Base-by-base conservation (phyloP, 64 coral and sea anemone genomes). In the Dendrophyllia cribrosa region DNA sequence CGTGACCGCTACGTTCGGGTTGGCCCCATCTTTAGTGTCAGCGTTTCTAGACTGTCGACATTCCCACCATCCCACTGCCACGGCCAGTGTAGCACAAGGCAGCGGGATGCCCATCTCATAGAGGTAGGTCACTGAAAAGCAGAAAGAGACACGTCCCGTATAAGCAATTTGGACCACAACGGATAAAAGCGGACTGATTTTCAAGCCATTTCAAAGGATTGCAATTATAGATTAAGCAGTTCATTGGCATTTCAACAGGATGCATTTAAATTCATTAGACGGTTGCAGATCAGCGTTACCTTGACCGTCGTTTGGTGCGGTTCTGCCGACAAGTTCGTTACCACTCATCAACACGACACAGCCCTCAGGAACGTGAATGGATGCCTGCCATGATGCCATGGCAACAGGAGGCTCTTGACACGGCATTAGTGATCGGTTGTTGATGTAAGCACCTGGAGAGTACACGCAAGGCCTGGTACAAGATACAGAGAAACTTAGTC, bases 351-450 rank as follows among this genome's bases (percentile, higher is more conserved):
- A 61, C 9, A 91, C 97, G 51, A 67, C 87, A 77, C 97, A 98
- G 10, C 91, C 97, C 77, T 65, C 85, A 10, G 97, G 97, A 1
- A 93, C 97, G 78, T 93, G 94, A 88, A 98, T 96, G 56, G 94
- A 76, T 44, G 97, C 97, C 58, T 98, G 97, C 97, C 97, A 98
- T 0, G 97, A 96, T 88, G 97, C 93, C 97, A 98, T 98, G 81
- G 97, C 97, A 96, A 98, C 64, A 16, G 97, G 97, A 23, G 97
- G 97, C 74, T 98, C 97, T 44, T 98, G 97, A 47, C 97, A 98
- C 1, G 97, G 97, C 97, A 98, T 98, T n/a, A 98, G 91, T 14
- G 97, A 98, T 34, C 97, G 97, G 82, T 98, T 98, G 87, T 98
- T 98, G 76, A 98, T 98, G 76, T 98, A 98, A 5, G 97, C 97